These are phyloP conservation scores for Anastrepha ludens DNA, from an alignment of 1,140 invertebrate species.

Conservation along the genomic window DNA sequence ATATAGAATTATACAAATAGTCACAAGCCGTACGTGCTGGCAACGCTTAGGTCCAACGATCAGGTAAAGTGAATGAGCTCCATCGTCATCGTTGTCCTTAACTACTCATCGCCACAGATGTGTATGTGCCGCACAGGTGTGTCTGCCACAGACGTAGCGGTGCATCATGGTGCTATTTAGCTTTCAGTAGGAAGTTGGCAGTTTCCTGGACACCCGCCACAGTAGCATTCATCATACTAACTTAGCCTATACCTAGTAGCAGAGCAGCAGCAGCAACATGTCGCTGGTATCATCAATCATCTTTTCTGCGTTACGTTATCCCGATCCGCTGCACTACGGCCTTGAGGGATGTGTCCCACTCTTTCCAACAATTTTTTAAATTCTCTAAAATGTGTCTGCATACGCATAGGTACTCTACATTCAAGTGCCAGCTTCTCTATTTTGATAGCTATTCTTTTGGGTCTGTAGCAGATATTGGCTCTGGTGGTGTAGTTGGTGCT, in stretches of 20 bases:
- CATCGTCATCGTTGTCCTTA: neutral
- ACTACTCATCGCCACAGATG: neutral
- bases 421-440: neutral
- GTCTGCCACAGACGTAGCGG: neutral
- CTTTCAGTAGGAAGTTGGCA: conserved; percentile 1
- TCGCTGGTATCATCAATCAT: conserved; percentile 33
- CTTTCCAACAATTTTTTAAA: neutral
- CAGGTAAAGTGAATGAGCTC: neutral
- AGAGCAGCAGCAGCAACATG: neutral
- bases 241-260: neutral
- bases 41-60: neutral
- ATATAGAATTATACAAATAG: no score
- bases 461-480: neutral
- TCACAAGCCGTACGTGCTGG: neutral
- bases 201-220: neutral
- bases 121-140: neutral
- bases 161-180: neutral
- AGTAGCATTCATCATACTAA: neutral
- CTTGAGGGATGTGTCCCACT: conserved; percentile 18
- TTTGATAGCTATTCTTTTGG: neutral
- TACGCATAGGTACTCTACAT: neutral
- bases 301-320: neutral
- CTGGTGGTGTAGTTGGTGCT: neutral
- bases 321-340: neutral
- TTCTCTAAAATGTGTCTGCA: neutral